Conservation (phyloP, 2,888 invertebrate species). For the Leptopilina drosophilae region DNA sequence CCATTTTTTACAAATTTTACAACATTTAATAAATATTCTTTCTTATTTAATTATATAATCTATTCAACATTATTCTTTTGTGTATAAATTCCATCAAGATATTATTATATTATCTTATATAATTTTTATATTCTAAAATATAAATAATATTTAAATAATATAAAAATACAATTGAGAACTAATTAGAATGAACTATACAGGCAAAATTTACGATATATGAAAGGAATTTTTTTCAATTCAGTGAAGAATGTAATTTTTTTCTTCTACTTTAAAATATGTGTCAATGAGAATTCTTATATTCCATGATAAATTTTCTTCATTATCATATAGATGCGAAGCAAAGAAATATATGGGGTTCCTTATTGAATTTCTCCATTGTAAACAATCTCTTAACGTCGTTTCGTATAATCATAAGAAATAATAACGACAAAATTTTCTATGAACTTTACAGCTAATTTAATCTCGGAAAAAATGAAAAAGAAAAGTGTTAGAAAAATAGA, state of each 20-base stretch:
- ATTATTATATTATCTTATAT: too few relatives aligned
- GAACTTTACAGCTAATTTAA: neutral
- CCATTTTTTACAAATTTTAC: too few relatives aligned
- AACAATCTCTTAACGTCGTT: conserved; percentile 15
- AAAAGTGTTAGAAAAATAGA: too few relatives aligned
- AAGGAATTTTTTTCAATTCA: neutral
- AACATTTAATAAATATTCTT: too few relatives aligned
- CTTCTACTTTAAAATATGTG: neutral
- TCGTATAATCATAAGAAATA: neutral
- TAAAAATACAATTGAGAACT: neutral
- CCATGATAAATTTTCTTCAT: conserved; percentile 7
- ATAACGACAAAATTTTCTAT: neutral
- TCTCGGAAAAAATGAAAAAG: too few relatives aligned
- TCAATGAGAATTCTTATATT: conserved; percentile 12
- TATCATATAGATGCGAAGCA: conserved; percentile 18
- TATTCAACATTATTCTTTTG: neutral
- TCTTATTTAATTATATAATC: neutral
- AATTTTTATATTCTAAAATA: too few relatives aligned
- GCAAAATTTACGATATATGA: neutral
- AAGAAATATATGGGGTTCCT: conserved; percentile 15
- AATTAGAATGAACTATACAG: neutral
- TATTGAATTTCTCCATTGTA: conserved; percentile 21
- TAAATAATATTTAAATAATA: too few relatives aligned
- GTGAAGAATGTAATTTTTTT: neutral
- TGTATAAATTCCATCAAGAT: too few relatives aligned